Evolutionary conservation across 2,113 vertebrate species (phyloP), one percentile per base, ranked within the genome.

Genomic region (Leucoraja erinaceus): DNA sequence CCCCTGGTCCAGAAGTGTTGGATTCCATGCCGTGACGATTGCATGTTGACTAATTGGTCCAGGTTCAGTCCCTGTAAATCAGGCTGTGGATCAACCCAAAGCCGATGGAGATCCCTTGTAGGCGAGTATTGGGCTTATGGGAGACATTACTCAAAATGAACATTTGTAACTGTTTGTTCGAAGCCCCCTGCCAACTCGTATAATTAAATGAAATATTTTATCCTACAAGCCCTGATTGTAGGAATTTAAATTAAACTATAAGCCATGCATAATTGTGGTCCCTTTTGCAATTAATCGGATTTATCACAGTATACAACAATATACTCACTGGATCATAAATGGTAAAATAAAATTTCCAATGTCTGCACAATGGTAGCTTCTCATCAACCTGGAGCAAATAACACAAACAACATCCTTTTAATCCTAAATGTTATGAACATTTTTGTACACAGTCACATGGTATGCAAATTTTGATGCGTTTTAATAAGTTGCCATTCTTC

Each of bases 11-110:
- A 97, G 94, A 96, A 96, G 74, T 99, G 98, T 93, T 93, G 93
- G 0, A 4, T 98, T 33, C 95, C 97, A 7, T 99, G 99, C 94
- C 97, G 95, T 93, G 98, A 99, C 0, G 98, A 99, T 95, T 99
- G 99, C 94, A 96, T 96, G 0, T 97, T 99, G 4, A 98, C 97
- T 9, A 88, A 96, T 47, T 99, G 99, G 99, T 98, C 98, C 93
- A 98, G 96, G 93, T 99, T 99, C 93, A 97, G 97, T 0, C 94
- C 97, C 0, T 99, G 98, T 93, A 94, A 95, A 0, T 76, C 93
- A 1, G 96, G 96, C 93, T 99, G 98, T 94, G 97, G 95, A 94
- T 94, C 96, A 92, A 95, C 93, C 2, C 96, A 95, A n/a, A 96
- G 93, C 1, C 97, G 98, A 88, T 96, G 95, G 54, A 95, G 98